phyloP scores from a whole-genome alignment of 1,140 invertebrate species.

The Drosophila jambulina region DNA sequence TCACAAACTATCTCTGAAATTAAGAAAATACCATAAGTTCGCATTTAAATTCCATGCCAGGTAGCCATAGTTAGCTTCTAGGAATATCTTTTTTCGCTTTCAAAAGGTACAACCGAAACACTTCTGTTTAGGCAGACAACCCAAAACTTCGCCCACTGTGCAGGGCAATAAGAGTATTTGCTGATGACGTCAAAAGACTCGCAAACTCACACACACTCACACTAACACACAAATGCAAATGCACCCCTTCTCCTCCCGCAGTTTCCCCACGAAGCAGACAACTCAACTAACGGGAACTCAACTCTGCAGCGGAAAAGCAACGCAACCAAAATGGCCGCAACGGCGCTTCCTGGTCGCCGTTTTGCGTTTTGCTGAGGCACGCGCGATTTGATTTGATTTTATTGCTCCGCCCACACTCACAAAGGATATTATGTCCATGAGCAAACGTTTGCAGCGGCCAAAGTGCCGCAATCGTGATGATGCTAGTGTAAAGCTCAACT shows the following conservation, averaged over 20 bases:
- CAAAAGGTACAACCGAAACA: not conserved
- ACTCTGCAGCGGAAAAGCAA: constrained; percentile 50
- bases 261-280: constrained; percentile 27
- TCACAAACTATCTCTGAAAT: not conserved
- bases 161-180: constrained; percentile 38
- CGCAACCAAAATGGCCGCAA: constrained; percentile 53
- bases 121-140: too few species aligned
- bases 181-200: constrained; percentile 71
- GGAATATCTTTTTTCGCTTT: too few species aligned
- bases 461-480: constrained; percentile 2
- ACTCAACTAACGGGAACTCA: constrained; percentile 50
- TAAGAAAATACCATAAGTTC: not conserved
- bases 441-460: constrained; percentile 21
- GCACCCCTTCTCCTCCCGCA: not conserved
- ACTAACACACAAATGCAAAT: constrained; percentile 22
- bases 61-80: not conserved
- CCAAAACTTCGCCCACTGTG: not conserved
- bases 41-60: not conserved
- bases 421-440: constrained; percentile 19
- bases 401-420: constrained; percentile 33
- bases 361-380: constrained; percentile 55
- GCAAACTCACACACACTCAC: constrained; percentile 31
- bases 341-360: constrained; percentile 47
- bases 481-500: not conserved
- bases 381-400: constrained; percentile 55